phyloP scores from a whole-genome alignment of 1,140 invertebrate genomes.

The Nephotettix cincticeps region DNA sequence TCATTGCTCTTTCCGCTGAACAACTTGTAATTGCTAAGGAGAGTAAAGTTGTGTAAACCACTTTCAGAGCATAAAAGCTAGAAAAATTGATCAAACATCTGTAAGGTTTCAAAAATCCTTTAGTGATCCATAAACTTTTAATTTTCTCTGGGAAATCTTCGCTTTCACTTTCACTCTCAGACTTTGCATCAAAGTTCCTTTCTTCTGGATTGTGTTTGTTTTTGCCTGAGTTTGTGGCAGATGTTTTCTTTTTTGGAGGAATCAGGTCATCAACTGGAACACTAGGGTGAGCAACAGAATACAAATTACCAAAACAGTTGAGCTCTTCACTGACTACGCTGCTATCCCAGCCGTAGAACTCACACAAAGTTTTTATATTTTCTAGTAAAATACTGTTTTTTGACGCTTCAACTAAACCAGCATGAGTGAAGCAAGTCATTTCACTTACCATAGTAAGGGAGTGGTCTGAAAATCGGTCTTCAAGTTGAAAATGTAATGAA shows the following conservation, averaged over 20 bases:
- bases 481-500: background rate
- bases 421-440: constrained; percentile 3
- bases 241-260: background rate
- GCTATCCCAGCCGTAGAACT: background rate
- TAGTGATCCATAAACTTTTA: constrained; percentile 8
- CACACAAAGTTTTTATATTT: background rate
- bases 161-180: background rate
- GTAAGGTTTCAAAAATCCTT: constrained; percentile 23
- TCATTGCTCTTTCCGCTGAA: constrained; percentile 25
- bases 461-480: constrained; percentile 9
- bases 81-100: constrained; percentile 8
- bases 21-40: constrained; percentile 19
- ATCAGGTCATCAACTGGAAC: background rate
- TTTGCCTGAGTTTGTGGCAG: background rate
- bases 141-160: background rate
- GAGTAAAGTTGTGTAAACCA: constrained; percentile 24
- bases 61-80: constrained; percentile 16
- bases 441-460: background rate
- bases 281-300: background rate
- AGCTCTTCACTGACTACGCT: background rate
- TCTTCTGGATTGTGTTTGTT: background rate
- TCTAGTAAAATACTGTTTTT: background rate
- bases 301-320: background rate
- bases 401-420: background rate
- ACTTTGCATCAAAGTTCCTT: background rate